phyloP scores from a whole-genome alignment of 2,888 invertebrate species.

The Siphlonurus alternatus region DNA sequence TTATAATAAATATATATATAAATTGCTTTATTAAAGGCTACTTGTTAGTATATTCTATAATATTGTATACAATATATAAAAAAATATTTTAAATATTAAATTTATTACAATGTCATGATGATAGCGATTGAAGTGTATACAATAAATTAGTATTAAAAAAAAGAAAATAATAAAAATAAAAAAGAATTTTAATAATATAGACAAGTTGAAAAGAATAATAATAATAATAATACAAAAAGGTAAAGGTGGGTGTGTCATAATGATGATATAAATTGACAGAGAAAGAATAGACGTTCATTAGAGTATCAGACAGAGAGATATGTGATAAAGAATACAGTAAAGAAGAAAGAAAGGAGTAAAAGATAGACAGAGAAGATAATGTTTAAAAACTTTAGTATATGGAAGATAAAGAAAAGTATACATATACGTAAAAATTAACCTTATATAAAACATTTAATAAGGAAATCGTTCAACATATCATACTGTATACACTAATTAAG shows the following conservation, averaged over 20 bases:
- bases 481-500: no score
- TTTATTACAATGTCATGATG: neutral
- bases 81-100: neutral
- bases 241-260: neutral
- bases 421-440: neutral
- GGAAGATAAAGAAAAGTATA: no score
- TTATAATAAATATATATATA: neutral
- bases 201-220: neutral
- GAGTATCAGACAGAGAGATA: neutral
- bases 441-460: no score
- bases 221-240: no score
- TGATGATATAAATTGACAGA: neutral
- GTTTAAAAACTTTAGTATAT: neutral
- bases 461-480: no score
- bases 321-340: neutral
- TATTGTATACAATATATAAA: neutral
- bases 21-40: neutral
- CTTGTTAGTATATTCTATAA: neutral
- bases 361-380: neutral
- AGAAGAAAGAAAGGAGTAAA: neutral
- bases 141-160: neutral
- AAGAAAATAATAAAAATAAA: no score
- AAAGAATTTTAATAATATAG: neutral
- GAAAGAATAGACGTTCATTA: neutral
- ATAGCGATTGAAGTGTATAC: neutral